These are phyloP conservation scores for Apodemus speciosus DNA, from an alignment of 2,113 vertebrate genomes.

Conservation along the genomic window DNA sequence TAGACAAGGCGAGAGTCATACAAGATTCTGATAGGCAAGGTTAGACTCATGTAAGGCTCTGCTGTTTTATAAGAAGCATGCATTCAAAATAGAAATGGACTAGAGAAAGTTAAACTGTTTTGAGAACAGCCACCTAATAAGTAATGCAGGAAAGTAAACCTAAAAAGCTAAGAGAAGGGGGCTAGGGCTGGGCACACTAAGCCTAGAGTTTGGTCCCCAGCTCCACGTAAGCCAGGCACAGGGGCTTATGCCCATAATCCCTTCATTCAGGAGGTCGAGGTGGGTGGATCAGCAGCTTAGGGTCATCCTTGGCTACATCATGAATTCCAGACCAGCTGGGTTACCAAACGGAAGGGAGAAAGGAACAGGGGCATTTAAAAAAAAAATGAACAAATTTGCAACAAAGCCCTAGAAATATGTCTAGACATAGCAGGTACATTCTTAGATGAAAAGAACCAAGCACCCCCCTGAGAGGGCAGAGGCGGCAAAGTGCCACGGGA, in stretches of 20 bases:
- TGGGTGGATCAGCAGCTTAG: background rate
- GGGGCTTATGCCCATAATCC: background rate
- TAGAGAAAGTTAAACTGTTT: background rate
- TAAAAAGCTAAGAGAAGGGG: background rate
- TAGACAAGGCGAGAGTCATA: background rate
- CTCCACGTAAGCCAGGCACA: too few species aligned
- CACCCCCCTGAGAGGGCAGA: background rate
- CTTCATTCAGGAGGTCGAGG: background rate
- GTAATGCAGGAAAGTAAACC: background rate
- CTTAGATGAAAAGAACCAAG: background rate
- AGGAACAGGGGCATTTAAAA: background rate
- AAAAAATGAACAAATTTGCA: background rate
- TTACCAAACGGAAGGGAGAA: background rate
- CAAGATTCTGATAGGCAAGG: too few species aligned
- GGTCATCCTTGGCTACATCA: background rate
- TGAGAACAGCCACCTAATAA: background rate
- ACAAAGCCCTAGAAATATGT: background rate
- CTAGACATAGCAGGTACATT: background rate
- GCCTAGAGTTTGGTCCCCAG: background rate
- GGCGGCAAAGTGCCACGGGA: background rate
- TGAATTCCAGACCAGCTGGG: background rate
- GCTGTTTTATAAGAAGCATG: background rate
- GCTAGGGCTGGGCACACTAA: background rate
- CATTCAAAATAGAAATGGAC: background rate
- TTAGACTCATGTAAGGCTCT: background rate